These are phyloP conservation scores for Mormyrus hasselquistii DNA, from an alignment of 2,797 vertebrate species.

Conservation along the genomic window DNA sequence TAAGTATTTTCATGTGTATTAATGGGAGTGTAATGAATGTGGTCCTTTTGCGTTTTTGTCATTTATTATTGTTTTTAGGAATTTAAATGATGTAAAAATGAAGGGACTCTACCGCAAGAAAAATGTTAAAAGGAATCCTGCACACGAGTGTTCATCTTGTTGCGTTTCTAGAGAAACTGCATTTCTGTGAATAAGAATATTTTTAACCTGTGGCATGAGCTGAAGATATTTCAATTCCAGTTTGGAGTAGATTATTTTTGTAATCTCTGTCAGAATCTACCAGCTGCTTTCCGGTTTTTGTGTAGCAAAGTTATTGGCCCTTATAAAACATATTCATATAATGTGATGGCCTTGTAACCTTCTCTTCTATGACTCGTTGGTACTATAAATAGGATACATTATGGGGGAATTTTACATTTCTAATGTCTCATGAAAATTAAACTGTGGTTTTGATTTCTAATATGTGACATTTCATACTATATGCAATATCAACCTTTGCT, in stretches of 20 bases:
- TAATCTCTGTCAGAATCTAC: not conserved
- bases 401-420: not conserved
- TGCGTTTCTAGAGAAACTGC: not conserved
- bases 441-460: not conserved
- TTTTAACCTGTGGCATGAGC: not conserved
- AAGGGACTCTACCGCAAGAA: not conserved
- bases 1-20: not conserved
- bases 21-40: not conserved
- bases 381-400: not conserved
- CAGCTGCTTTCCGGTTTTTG: not conserved
- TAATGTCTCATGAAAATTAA: not conserved
- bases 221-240: not conserved
- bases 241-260: not conserved
- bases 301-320: not conserved
- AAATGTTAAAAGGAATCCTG: not conserved
- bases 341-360: not conserved
- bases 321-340: not conserved
- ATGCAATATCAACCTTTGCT: not conserved
- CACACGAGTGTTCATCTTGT: not conserved
- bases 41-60: not conserved
- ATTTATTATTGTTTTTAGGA: not conserved
- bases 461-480: not conserved
- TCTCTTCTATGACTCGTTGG: not conserved
- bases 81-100: conserved; percentile 1
- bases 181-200: not conserved